Evolutionary conservation across 2,888 invertebrate genomes (phyloP).

Genomic region (Microctonus aethiopoides): DNA sequence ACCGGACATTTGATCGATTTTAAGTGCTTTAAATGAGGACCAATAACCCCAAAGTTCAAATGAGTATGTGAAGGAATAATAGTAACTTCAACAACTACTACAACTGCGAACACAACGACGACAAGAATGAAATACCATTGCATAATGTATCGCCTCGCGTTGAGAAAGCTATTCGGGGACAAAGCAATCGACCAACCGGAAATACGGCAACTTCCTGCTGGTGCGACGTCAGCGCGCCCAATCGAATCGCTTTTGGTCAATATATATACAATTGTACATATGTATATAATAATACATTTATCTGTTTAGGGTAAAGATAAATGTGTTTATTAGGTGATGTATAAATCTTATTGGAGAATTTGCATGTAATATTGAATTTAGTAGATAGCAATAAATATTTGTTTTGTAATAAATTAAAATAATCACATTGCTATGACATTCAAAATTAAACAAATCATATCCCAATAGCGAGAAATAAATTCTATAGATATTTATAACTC

Average conservation of each 20-base stretch:
- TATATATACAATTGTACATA: neutral
- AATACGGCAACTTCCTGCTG: constrained; percentile 43
- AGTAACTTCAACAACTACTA: neutral
- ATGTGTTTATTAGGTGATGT: neutral
- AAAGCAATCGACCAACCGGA: constrained; percentile 46
- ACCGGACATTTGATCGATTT: neutral
- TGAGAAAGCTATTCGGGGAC: constrained; percentile 43
- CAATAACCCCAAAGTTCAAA: neutral
- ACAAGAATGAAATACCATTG: constrained; percentile 6
- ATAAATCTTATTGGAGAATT: too few species aligned
- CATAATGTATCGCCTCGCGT: constrained; percentile 30
- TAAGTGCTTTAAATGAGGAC: neutral
- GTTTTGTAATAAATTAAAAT: too few species aligned
- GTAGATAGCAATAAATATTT: too few species aligned
- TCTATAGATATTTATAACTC: too few species aligned
- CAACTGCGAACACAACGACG: neutral
- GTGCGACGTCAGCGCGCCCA: neutral
- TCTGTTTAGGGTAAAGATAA: too few species aligned
- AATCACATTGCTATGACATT: too few species aligned
- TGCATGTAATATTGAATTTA: too few species aligned
- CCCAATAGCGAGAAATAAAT: too few species aligned
- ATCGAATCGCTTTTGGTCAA: constrained; percentile 2
- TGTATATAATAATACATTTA: neutral
- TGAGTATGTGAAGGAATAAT: neutral
- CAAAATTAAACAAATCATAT: too few species aligned